phyloP scores from a whole-genome alignment of 2,888 invertebrate genomes.

The Pseudanteris insignis region DNA sequence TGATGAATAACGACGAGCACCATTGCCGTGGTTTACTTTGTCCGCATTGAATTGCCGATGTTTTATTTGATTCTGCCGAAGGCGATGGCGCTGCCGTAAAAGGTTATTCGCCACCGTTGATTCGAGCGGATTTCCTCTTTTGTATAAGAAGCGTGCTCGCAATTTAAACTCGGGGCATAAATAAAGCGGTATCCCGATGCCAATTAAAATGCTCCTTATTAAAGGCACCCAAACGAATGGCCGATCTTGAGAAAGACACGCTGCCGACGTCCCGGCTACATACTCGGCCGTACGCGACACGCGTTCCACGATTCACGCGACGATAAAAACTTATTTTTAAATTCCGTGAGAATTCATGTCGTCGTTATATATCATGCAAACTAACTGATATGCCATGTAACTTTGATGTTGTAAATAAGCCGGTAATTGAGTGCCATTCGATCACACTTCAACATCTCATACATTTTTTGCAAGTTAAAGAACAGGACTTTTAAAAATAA shows the following conservation, averaged over 20 bases:
- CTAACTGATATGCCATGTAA: too few species aligned
- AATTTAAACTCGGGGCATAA: slow-evolving; percentile 33
- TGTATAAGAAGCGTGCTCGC: slow-evolving; percentile 35
- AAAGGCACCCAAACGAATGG: slow-evolving; percentile 49
- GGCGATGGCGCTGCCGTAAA: slow-evolving; percentile 30
- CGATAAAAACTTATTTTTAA: slow-evolving; percentile 12
- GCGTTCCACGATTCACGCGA: slow-evolving; percentile 8
- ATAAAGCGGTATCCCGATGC: slow-evolving; percentile 48
- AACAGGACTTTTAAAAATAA: too few species aligned
- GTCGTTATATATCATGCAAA: too few species aligned
- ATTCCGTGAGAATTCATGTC: too few species aligned
- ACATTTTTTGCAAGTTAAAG: too few species aligned
- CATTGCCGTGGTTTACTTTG: slow-evolving; percentile 29
- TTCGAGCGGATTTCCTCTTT: slow-evolving; percentile 25
- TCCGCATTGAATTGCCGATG: slow-evolving; percentile 21
- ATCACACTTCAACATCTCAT: too few species aligned
- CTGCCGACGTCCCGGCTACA: slow-evolving; percentile 11
- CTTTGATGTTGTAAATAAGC: not conserved
- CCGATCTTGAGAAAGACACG: slow-evolving; percentile 33
- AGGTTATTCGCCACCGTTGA: slow-evolving; percentile 29
- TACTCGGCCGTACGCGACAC: slow-evolving; percentile 6
- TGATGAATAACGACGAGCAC: slow-evolving; percentile 15
- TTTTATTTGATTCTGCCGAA: slow-evolving; percentile 21
- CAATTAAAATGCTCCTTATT: slow-evolving; percentile 64
- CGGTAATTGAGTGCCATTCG: too few species aligned